Base-by-base conservation (phyloP, 2,888 invertebrate genomes). In the Mesochorus sp. region DNA sequence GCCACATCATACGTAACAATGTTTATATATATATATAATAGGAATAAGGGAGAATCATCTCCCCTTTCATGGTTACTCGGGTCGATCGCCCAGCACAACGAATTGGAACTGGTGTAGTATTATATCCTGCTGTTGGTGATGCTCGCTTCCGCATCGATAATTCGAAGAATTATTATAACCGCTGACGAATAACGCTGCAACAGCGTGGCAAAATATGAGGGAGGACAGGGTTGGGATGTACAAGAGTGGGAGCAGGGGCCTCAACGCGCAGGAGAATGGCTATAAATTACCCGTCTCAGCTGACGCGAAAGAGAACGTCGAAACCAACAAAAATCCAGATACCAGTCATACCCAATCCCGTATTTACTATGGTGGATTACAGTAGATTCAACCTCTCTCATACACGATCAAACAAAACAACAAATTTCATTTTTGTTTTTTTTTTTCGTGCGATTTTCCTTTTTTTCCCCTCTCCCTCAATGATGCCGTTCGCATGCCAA, bases 111-210 rank as follows among this genome's bases (percentile, higher is more conserved):
- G 42, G 42, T 64, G 47, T 59, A 34, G 61, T 64, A 49, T 76
- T 64, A 53, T 39, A 61, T 75, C 57, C 62, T n/a, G 39, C 28
- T 26, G 17, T 2, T 14, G 21, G 49, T 14, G 57, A 31, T 55
- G 28, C 49, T 49, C 28, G 47, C 49, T 77, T 73, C 68, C 68
- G 73, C 73, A 57, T 68, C 68, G 73, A 77, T 68, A 73, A 77
- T 77, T 67, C 62, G 57, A 73, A 73, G 68, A 68, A 77, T 77
- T 73, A 73, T 77, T 73, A 68, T 73, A 64, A 77, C 73, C 73
- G 31, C 42, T 73, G 62, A 77, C 68, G 77, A 68, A 62, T 51
- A 51, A 73, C 62, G 17, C 31, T 42, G 8, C 34, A 51, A 73
- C 62, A 24, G 24, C 39, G 42, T 42, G 73, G 31, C 55, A 62